These are phyloP conservation scores for Sphenodon punctatus DNA, from an alignment of 2,797 vertebrate species.

Conservation along the genomic window DNA sequence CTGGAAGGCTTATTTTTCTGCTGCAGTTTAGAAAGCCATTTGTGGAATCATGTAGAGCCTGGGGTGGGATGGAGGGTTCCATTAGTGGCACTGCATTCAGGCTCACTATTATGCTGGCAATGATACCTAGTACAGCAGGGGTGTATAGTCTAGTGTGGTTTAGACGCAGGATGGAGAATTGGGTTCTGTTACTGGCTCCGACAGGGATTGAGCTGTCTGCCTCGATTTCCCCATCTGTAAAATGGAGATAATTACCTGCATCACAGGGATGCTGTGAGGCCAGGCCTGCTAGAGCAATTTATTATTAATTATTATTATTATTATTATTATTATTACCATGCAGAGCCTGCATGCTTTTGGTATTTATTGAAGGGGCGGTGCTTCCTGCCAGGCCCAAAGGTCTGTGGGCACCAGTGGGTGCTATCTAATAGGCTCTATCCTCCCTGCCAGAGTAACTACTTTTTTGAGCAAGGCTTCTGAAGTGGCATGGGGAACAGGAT, in stretches of 20 bases:
- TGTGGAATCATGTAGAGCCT: too few species aligned
- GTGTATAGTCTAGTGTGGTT: background rate
- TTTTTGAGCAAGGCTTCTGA: background rate
- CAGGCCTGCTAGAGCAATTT: background rate
- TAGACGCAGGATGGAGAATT: background rate
- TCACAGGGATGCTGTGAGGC: background rate
- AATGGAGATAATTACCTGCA: conserved; percentile 1
- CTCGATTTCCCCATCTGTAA: too few species aligned
- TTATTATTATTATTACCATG: background rate
- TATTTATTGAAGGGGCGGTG: background rate
- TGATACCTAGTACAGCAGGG: background rate
- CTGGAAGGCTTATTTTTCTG: too few species aligned
- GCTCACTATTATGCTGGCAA: background rate
- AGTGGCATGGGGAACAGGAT: background rate
- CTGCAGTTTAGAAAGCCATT: too few species aligned
- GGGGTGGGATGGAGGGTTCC: background rate
- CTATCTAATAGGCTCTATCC: background rate
- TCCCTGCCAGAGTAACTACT: background rate
- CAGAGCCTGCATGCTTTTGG: background rate
- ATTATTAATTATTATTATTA: too few species aligned
- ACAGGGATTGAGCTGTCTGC: too few species aligned
- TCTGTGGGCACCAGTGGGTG: background rate
- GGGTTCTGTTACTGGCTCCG: background rate
- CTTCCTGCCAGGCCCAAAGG: background rate
- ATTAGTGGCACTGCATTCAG: background rate